phyloP scores from a whole-genome alignment of 2,888 invertebrate genomes.

The Lasius fuliginosus region DNA sequence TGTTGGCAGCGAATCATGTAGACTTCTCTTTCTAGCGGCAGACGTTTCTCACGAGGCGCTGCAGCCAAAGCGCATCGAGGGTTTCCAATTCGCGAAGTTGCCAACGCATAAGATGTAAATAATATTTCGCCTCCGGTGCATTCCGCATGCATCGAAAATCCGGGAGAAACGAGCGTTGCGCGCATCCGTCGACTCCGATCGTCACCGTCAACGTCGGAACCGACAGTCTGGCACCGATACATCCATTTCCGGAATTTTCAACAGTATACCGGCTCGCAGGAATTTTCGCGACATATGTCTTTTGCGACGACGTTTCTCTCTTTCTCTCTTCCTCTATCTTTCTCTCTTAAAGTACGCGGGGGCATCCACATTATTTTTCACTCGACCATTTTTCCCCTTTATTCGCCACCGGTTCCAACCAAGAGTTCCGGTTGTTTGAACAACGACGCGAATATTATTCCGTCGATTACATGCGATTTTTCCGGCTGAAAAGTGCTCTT shows the following conservation, averaged over 20 bases:
- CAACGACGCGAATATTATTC: slow-evolving; percentile 75
- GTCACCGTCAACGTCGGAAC: slow-evolving; percentile 51
- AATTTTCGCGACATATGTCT: slow-evolving; percentile 50
- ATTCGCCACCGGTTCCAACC: slow-evolving; percentile 30
- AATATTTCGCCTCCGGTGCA: slow-evolving; percentile 53
- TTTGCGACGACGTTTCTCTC: slow-evolving; percentile 23
- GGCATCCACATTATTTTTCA: slow-evolving; percentile 30
- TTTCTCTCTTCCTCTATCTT: background rate
- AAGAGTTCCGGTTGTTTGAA: slow-evolving; percentile 68
- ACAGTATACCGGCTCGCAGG: slow-evolving; percentile 30
- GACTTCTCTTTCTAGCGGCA: slow-evolving; percentile 25
- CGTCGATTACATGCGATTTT: slow-evolving; percentile 55
- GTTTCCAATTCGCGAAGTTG: slow-evolving; percentile 37
- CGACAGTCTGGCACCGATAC: slow-evolving; percentile 4
- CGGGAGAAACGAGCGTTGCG: slow-evolving; percentile 26
- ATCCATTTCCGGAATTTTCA: slow-evolving; percentile 57
- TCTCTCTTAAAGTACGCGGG: background rate
- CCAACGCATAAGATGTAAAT: slow-evolving; percentile 48
- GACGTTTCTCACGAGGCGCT: slow-evolving; percentile 22
- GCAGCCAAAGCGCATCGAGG: slow-evolving; percentile 29
- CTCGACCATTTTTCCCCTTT: slow-evolving; percentile 52
- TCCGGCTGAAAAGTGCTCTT: slow-evolving; percentile 40
- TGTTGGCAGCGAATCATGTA: slow-evolving; percentile 4
- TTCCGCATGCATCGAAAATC: slow-evolving; percentile 55
- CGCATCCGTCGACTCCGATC: slow-evolving; percentile 39